These are phyloP conservation scores for Tetranychus truncatus DNA, from an alignment of 2,888 invertebrate species.

Conservation along the genomic window DNA sequence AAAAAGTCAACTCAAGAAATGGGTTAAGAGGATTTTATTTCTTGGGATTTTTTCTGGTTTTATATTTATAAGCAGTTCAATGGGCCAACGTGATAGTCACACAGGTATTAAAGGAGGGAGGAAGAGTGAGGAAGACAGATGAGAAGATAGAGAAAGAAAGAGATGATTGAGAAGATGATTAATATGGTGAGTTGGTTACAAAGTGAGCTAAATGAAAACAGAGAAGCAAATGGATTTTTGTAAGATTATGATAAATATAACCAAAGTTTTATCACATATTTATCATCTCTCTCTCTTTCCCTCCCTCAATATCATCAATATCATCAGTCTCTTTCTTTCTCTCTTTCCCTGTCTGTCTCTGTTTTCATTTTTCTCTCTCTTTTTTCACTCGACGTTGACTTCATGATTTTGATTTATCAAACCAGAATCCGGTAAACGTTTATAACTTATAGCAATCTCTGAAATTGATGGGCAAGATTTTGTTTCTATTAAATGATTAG, in stretches of 20 bases:
- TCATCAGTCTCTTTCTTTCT: not conserved
- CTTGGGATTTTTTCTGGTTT: not conserved
- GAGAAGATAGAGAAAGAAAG: not conserved
- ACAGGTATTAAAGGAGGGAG: not conserved
- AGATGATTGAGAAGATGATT: not conserved
- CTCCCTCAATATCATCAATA: not conserved
- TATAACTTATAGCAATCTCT: too few species aligned
- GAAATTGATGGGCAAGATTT: too few species aligned
- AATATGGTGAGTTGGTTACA: not conserved
- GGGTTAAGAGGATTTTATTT: not conserved
- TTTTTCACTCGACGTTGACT: not conserved
- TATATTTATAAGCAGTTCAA: not conserved
- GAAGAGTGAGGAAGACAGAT: not conserved
- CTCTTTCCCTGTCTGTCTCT: not conserved
- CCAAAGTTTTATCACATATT: not conserved
- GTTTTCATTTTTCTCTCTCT: not conserved
- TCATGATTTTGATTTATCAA: too few species aligned
- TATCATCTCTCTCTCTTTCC: not conserved
- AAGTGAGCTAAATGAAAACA: not conserved
- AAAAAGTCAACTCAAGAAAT: not conserved
- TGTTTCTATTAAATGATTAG: too few species aligned
- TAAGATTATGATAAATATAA: not conserved
- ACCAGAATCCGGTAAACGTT: too few species aligned
- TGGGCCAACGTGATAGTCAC: not conserved
- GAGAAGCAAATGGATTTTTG: not conserved